A percentile compares a stretch with the other conserved stretches of the same genome.
These are phyloP conservation scores for Oncopodura yosiiana DNA, from an alignment of 1,140 invertebrate genomes.

Conservation along the genomic window DNA sequence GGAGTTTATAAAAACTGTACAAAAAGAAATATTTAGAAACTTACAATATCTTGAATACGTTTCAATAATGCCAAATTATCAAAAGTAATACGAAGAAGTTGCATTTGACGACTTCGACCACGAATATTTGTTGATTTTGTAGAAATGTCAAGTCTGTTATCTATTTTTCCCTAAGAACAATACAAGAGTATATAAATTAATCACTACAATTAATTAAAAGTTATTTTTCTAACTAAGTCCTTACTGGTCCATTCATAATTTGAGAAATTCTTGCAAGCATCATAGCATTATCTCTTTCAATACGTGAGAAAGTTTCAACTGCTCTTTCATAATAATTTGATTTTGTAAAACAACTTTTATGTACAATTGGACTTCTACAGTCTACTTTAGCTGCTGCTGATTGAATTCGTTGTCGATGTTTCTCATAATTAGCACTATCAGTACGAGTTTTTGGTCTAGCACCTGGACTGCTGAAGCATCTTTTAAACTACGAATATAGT, in stretches of 20 bases:
- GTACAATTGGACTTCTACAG: conserved; percentile 9
- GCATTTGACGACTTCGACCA: conserved; percentile 8
- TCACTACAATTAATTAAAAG: not conserved
- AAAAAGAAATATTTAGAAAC: not conserved
- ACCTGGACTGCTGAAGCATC: too few relatives aligned
- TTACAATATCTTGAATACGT: conserved; percentile 20
- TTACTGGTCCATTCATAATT: conserved; percentile 25
- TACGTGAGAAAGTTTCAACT: conserved; percentile 20
- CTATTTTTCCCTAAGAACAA: not conserved
- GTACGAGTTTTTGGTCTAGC: conserved; percentile 2
- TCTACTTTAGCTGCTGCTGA: conserved; percentile 23
- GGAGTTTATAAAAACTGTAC: not conserved
- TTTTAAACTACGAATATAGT: too few relatives aligned
- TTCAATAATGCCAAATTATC: conserved; percentile 30
- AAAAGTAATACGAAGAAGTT: conserved; percentile 27
- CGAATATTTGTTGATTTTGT: not conserved
- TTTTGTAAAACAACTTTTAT: conserved; percentile 1
- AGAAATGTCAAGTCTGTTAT: not conserved
- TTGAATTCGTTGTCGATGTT: conserved; percentile 20
- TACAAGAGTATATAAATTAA: not conserved
- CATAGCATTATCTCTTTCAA: conserved; percentile 32
- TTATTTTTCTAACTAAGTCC: not conserved
- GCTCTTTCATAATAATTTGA: conserved; percentile 15
- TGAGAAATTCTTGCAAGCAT: conserved; percentile 25
- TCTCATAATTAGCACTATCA: not conserved